Evolutionary conservation across 2,797 vertebrate species (phyloP).

Genomic region (Phataginus tetradactyla): DNA sequence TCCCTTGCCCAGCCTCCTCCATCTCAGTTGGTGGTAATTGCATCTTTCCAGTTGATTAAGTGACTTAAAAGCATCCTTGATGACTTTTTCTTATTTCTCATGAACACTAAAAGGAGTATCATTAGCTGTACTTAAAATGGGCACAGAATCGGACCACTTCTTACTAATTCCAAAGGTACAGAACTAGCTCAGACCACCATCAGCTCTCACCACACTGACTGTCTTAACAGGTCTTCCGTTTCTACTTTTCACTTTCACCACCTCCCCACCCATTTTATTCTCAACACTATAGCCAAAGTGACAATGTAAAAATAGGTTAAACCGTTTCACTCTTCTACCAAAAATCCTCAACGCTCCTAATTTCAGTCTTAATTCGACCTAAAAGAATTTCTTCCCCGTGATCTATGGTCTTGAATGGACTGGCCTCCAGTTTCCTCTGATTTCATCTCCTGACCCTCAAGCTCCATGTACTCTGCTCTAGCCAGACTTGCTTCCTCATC

Average conservation of each 20-base stretch:
- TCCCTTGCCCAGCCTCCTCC: fast-evolving
- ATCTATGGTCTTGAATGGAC: not conserved
- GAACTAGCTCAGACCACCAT: not conserved
- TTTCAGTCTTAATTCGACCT: not conserved
- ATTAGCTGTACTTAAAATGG: not conserved
- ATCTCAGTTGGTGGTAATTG: not conserved
- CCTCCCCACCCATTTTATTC: not conserved
- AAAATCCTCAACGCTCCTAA: not conserved
- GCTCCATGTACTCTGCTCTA: not conserved
- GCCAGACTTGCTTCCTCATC: fast-evolving
- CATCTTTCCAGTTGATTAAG: not conserved
- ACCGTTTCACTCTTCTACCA: not conserved
- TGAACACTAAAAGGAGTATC: not conserved
- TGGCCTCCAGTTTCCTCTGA: not conserved
- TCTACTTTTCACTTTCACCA: not conserved
- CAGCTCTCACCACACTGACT: not conserved
- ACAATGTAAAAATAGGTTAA: not conserved
- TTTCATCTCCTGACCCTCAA: not conserved
- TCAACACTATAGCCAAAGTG: not conserved
- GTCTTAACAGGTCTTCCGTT: not conserved
- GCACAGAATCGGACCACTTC: not conserved
- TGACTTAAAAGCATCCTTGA: not conserved
- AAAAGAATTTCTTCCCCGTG: not conserved
- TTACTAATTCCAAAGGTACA: not conserved
- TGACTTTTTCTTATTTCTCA: not conserved